phyloP scores from a whole-genome alignment of 2,113 vertebrate genomes.

The Tiliqua scincoides region DNA sequence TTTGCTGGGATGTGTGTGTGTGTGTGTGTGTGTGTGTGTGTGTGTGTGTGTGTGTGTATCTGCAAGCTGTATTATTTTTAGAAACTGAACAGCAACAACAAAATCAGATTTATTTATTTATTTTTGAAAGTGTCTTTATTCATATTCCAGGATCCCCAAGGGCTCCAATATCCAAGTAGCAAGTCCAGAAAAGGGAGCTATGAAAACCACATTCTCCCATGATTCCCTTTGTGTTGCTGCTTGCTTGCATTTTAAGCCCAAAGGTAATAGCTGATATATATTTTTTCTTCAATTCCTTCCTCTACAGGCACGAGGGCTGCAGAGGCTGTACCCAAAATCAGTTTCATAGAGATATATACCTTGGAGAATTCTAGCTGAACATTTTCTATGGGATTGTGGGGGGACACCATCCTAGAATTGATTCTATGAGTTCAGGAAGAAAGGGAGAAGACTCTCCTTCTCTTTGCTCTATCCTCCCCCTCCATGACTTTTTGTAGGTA shows the following conservation, averaged over 20 bases:
- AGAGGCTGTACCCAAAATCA: not conserved
- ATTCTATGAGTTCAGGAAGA: too few species aligned
- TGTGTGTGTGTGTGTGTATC: conserved; percentile 69
- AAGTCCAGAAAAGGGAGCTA: conserved; percentile 80
- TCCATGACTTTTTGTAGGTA: not conserved
- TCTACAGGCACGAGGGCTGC: conserved; percentile 34
- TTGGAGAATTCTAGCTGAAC: not conserved
- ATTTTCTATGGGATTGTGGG: not conserved
- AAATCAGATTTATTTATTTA: conserved; percentile 66
- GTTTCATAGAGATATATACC: not conserved
- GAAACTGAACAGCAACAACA: conserved; percentile 77
- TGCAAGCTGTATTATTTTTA: conserved; percentile 91
- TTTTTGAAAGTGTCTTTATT: conserved; percentile 88
- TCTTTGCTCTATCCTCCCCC: not conserved
- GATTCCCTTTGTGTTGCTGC: conserved; percentile 72
- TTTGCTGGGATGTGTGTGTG: not conserved
- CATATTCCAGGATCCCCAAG: conserved; percentile 93
- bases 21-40: too few species aligned
- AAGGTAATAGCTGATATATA: conserved; percentile 73
- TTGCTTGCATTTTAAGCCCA: conserved; percentile 80
- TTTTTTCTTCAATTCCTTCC: conserved; percentile 64
- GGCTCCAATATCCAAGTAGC: conserved; percentile 86
- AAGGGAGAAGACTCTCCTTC: not conserved
- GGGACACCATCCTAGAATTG: not conserved
- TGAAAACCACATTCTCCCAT: conserved; percentile 74